Evolutionary conservation across 2,888 invertebrate species (phyloP).

Genomic region (Tiliacea aurago): DNA sequence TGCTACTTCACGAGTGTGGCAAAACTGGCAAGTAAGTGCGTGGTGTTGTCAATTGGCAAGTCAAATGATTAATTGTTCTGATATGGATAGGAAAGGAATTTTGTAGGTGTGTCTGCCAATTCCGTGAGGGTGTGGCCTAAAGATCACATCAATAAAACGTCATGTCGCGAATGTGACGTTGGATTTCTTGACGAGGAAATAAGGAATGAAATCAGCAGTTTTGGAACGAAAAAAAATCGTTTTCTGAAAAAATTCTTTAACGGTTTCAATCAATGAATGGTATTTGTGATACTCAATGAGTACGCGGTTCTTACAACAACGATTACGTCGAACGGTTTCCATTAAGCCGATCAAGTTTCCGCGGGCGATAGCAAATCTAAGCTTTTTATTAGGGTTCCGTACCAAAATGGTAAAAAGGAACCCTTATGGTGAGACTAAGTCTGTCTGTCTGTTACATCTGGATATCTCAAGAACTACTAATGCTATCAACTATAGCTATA

Average conservation of each 20-base stretch:
- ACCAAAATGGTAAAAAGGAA: too few species aligned
- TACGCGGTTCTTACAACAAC: conserved; percentile 24
- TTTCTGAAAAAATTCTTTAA: neutral
- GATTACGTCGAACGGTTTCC: conserved; percentile 24
- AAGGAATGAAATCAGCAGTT: too few species aligned
- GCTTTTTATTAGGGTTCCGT: too few species aligned
- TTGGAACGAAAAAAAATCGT: neutral
- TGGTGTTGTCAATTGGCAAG: conserved; percentile 40
- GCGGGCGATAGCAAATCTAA: neutral
- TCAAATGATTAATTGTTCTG: conserved; percentile 21
- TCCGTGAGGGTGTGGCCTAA: conserved; percentile 44
- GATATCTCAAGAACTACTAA: too few species aligned
- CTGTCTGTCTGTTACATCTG: too few species aligned
- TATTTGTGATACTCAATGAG: conserved; percentile 27
- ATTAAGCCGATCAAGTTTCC: conserved; percentile 34
- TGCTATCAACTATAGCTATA: too few species aligned
- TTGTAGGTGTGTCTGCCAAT: conserved; percentile 58
- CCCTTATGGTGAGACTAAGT: too few species aligned
- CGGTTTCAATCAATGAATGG: conserved; percentile 27
- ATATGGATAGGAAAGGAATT: conserved; percentile 28
- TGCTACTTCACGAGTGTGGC: neutral
- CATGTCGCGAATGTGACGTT: neutral
- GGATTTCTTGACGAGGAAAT: neutral
- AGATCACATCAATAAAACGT: conserved; percentile 31
- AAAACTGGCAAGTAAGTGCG: conserved; percentile 1